Base-by-base conservation (phyloP, 2,113 vertebrate species). In the Pseudois nayaur region DNA sequence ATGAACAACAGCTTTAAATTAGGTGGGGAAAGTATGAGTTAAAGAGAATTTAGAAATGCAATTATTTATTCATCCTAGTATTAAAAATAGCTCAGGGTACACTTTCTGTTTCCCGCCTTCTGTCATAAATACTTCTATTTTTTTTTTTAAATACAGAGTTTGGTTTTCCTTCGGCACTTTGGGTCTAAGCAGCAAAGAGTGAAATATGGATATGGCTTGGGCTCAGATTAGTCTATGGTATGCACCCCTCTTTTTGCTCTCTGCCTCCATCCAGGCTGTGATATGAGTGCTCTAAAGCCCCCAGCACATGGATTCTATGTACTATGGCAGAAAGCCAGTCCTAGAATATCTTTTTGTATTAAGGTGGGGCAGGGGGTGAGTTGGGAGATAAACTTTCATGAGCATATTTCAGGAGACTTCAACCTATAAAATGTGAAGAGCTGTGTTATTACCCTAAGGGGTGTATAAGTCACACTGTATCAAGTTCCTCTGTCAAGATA, bases 1-100 rank as follows among this genome's bases (percentile, higher is more conserved):
- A 92, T 83, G 83, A 83, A 76, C 55, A 71, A 40, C 10, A 97
- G 31, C n/a, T 93, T 93, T 83, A 88, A 96, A 93, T 50, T 82
- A 93, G 27, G 54, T 96, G 25, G 54, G 50, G 89, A 89, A 97
- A 40, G 5, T 81, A 59, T 60, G 13, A 93, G 33, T 78, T 76
- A 87, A 25, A 79, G 3, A 83, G 4, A 74, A 74, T 74, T 40
- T 74, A 74, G 19, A 94, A 82, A 94, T 54, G 15, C 36, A 85
- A 78, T 50, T 48, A 89, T 67, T 76, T 94, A 87, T 91, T 88
- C 17, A 94, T 55, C 33, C 31, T 76, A 48, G 43, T 82, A 81
- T 21, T 93, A 81, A 97, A 40, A 91, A 27, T 87, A 89, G 31
- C 33, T 31, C 45, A 91, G 48, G 19, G 14, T 25, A 78, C 1